These are phyloP conservation scores for Muscidifurax raptorellus DNA, from an alignment of 1,140 invertebrate species.

Conservation along the genomic window DNA sequence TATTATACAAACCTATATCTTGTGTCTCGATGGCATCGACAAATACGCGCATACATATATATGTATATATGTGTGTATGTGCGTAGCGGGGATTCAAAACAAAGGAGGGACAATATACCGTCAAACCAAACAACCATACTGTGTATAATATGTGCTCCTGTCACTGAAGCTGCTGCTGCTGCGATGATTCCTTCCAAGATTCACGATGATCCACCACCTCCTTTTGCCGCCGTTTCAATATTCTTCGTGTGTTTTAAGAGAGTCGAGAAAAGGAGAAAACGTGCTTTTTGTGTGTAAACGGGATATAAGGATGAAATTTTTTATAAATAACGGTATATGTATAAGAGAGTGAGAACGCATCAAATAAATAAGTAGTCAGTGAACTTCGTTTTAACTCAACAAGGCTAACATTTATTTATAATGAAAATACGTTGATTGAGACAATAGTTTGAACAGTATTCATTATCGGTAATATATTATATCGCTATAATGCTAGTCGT, in stretches of 20 bases:
- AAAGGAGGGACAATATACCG: neutral
- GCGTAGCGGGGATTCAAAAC: neutral
- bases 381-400: conserved; percentile 74
- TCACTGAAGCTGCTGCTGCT: neutral
- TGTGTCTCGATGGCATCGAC: conserved; percentile 25
- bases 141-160: neutral
- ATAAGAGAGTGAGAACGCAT: conserved; percentile 55
- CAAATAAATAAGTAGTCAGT: conserved; percentile 52
- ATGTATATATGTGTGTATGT: no score
- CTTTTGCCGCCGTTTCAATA: neutral
- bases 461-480: conserved; percentile 76
- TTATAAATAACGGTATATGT: conserved; percentile 38
- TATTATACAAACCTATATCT: conserved; percentile 29
- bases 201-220: neutral
- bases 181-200: neutral
- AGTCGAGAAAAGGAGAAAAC: conserved; percentile 29
- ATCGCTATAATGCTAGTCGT: conserved; percentile 76
- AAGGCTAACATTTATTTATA: conserved; percentile 77
- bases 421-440: conserved; percentile 77
- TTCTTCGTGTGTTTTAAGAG: neutral
- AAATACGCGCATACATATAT: neutral
- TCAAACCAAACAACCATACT: neutral
- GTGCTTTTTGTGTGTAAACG: conserved; percentile 28
- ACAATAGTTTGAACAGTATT: conserved; percentile 76
- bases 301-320: conserved; percentile 27